phyloP scores from a whole-genome alignment of 1,140 invertebrate species.

The Apis laboriosa region DNA sequence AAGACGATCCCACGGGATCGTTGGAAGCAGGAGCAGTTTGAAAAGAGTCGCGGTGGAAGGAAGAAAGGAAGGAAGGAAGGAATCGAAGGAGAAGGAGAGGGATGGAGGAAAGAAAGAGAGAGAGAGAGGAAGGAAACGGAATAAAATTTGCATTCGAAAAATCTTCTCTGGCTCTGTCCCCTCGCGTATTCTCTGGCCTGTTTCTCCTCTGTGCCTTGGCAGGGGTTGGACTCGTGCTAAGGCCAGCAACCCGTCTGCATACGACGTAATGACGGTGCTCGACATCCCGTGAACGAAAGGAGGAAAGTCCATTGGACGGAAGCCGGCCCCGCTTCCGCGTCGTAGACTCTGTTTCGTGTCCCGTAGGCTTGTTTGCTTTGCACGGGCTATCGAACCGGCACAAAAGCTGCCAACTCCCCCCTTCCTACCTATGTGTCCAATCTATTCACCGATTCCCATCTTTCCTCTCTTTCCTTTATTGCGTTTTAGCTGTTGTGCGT shows the following conservation, averaged over 20 bases:
- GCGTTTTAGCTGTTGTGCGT: background rate
- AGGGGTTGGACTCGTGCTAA: background rate
- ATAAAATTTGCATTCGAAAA: conserved; percentile 77
- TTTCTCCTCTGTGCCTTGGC: conserved; percentile 12
- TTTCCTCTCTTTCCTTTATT: background rate
- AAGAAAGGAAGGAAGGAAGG: conserved; percentile 21
- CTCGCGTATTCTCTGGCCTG: background rate
- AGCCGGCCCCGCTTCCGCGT: conserved; percentile 53
- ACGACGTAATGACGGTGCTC: conserved; percentile 68
- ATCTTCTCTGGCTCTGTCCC: conserved; percentile 62
- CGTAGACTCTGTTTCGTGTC: conserved; percentile 65
- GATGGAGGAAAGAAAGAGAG: background rate
- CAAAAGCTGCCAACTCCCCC: conserved; percentile 56
- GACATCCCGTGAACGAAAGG: conserved; percentile 65
- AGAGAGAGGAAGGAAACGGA: conserved; percentile 57
- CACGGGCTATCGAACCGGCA: conserved; percentile 70
- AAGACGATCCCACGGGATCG: conserved; percentile 41
- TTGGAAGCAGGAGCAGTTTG: conserved; percentile 26
- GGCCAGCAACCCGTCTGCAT: conserved; percentile 43
- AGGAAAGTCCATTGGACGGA: conserved; percentile 64
- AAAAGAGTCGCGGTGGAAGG: conserved; percentile 44
- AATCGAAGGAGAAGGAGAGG: background rate
- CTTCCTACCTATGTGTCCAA: conserved; percentile 6
- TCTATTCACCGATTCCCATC: conserved; percentile 30
- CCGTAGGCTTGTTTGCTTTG: conserved; percentile 70